Percentiles rank a stretch among this genome's conserved stretches.
These are phyloP conservation scores for Trichonephila inaurata DNA, from an alignment of 1,140 invertebrate species.

Conservation along the genomic window DNA sequence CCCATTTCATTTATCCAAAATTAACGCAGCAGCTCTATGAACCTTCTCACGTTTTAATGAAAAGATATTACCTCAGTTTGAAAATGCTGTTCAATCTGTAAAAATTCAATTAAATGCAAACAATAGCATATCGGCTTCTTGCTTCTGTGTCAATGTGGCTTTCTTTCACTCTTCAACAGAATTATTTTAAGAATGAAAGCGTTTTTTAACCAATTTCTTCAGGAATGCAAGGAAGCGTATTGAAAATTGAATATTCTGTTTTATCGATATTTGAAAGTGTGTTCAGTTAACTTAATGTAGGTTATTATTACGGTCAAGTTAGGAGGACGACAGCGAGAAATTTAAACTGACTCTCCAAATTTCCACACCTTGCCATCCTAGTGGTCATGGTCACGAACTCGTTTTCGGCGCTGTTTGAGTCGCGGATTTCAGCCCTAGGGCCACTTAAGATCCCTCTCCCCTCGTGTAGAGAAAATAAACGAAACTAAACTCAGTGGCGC, in stretches of 20 bases:
- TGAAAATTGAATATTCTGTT: not conserved
- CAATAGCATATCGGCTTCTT: not conserved
- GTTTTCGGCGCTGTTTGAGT: too few species aligned
- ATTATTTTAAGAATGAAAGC: not conserved
- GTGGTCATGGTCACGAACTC: too few species aligned
- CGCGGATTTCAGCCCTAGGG: too few species aligned
- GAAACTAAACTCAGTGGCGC: too few species aligned
- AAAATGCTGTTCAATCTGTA: not conserved
- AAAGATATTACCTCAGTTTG: not conserved
- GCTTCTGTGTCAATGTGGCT: not conserved
- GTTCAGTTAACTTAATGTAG: too few species aligned
- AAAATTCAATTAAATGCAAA: conserved; percentile 29
- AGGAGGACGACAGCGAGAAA: too few species aligned
- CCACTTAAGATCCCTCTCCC: too few species aligned
- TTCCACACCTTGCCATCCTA: too few species aligned
- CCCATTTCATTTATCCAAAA: not conserved
- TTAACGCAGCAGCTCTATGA: not conserved
- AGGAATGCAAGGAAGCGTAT: not conserved
- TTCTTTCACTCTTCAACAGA: not conserved
- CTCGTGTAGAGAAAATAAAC: too few species aligned
- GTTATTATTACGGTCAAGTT: too few species aligned
- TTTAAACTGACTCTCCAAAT: too few species aligned
- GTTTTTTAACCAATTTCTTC: not conserved
- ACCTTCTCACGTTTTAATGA: not conserved
- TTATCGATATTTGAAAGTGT: not conserved